Evolutionary conservation across 2,797 vertebrate genomes (phyloP).

Genomic region (Phalloptychus januarius): DNA sequence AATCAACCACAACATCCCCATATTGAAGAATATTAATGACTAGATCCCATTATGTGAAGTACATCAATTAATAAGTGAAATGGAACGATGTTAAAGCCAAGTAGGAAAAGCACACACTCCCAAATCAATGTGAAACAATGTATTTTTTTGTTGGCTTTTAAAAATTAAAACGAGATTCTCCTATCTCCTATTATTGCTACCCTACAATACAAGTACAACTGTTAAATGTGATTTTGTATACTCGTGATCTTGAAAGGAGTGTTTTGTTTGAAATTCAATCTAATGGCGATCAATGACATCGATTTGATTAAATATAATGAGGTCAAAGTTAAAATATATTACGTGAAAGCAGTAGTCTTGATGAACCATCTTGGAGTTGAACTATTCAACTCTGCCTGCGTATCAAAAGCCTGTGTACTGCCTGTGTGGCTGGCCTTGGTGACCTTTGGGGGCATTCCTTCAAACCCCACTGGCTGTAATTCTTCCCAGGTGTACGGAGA

Average conservation of each 20-base stretch:
- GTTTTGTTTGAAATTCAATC: conserved; percentile 12
- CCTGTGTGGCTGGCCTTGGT: conserved; percentile 56
- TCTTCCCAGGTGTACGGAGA: conserved; percentile 76
- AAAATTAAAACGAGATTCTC: background rate
- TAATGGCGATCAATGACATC: conserved; percentile 21
- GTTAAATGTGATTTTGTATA: conserved; percentile 25
- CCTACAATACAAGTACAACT: background rate
- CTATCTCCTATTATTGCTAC: background rate
- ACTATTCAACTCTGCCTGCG: conserved; percentile 69
- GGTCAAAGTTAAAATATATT: conserved; percentile 38
- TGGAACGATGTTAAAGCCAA: background rate
- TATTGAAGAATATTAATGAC: background rate
- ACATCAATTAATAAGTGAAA: background rate
- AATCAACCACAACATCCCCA: background rate
- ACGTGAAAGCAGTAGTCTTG: conserved; percentile 37
- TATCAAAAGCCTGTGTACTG: conserved; percentile 65
- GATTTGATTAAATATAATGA: conserved; percentile 19
- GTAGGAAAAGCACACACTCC: background rate
- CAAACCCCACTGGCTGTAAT: conserved; percentile 78
- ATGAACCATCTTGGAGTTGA: conserved; percentile 60
- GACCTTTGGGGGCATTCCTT: conserved; percentile 70
- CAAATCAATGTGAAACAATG: background rate
- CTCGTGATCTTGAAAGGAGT: conserved; percentile 18
- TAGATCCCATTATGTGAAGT: background rate
- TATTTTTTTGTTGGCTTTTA: background rate